Conservation (phyloP, 2,113 vertebrate genomes). For the Hirundichthys speculiger region DNA sequence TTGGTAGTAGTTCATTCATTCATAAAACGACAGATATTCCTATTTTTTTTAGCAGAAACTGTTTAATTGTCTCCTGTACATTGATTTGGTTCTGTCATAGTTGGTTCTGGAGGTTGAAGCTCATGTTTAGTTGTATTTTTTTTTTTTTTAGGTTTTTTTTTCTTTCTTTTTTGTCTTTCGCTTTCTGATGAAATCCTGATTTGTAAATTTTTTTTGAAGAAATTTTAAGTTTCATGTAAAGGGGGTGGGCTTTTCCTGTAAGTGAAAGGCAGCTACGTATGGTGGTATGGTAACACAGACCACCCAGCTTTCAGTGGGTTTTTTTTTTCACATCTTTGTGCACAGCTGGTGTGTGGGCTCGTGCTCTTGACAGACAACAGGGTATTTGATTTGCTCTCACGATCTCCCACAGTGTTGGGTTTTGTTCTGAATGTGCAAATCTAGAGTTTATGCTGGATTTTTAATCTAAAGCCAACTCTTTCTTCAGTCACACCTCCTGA, state of each 20-base stretch:
- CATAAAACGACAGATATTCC: too few relatives aligned
- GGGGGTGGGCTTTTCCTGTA: conserved; percentile 49
- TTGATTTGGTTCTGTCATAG: too few relatives aligned
- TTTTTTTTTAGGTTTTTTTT: too few relatives aligned
- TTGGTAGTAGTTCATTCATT: too few relatives aligned
- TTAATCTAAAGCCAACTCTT: background rate
- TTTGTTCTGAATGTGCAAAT: background rate
- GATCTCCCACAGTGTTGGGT: background rate
- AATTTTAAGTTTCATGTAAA: conserved; percentile 22
- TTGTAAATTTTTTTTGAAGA: conserved; percentile 6
- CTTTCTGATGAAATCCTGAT: background rate
- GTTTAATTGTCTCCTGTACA: too few relatives aligned
- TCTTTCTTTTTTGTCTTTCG: too few relatives aligned
- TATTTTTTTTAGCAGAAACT: too few relatives aligned
- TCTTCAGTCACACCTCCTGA: background rate
- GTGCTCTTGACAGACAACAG: background rate
- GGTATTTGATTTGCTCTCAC: conserved; percentile 6
- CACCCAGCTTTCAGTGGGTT: conserved; percentile 29
- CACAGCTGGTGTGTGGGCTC: conserved; percentile 18
- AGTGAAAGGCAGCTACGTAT: background rate
- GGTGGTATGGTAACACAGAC: conserved; percentile 5
- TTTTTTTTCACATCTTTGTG: background rate
- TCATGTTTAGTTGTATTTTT: too few relatives aligned
- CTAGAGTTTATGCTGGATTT: too few relatives aligned
- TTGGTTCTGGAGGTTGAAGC: too few relatives aligned